phyloP scores from a whole-genome alignment of 1,140 invertebrate genomes.

The Anoplophora glabripennis region DNA sequence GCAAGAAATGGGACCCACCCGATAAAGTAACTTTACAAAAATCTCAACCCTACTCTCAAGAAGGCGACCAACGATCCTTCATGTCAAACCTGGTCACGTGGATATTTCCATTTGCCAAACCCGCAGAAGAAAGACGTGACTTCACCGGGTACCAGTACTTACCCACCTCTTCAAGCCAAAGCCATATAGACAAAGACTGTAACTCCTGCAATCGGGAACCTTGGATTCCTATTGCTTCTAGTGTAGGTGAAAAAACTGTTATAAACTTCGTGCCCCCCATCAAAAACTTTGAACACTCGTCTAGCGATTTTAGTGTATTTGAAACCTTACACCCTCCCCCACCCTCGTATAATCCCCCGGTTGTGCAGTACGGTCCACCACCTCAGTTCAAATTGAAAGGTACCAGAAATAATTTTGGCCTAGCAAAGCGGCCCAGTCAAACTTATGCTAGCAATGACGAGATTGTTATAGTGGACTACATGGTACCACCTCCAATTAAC shows the following conservation, averaged over 20 bases:
- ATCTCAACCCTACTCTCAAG: neutral
- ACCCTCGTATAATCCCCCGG: slow-evolving; percentile 28
- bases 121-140: neutral
- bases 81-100: slow-evolving; percentile 5
- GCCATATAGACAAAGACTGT: slow-evolving; percentile 53
- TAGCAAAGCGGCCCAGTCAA: neutral
- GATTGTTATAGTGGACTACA: slow-evolving; percentile 11
- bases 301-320: slow-evolving; percentile 20
- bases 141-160: slow-evolving; percentile 5
- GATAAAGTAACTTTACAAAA: slow-evolving; percentile 4
- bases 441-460: neutral
- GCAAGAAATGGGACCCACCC: neutral
- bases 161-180: neutral
- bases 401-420: neutral
- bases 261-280: slow-evolving; percentile 14
- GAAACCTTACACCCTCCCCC: neutral
- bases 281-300: neutral
- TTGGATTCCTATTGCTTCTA: slow-evolving; percentile 67
- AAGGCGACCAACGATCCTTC: slow-evolving; percentile 1
- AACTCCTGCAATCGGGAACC: slow-evolving; percentile 73
- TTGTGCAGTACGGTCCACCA: slow-evolving; percentile 28
- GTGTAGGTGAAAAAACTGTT: slow-evolving; percentile 34
- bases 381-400: neutral
- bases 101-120: slow-evolving; percentile 3
- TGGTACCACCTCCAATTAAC: slow-evolving; percentile 12